Evolutionary conservation across 2,797 vertebrate genomes (phyloP), one percentile per base, ranked within the genome.

Genomic region (Enteromius thamalakanensis): DNA sequence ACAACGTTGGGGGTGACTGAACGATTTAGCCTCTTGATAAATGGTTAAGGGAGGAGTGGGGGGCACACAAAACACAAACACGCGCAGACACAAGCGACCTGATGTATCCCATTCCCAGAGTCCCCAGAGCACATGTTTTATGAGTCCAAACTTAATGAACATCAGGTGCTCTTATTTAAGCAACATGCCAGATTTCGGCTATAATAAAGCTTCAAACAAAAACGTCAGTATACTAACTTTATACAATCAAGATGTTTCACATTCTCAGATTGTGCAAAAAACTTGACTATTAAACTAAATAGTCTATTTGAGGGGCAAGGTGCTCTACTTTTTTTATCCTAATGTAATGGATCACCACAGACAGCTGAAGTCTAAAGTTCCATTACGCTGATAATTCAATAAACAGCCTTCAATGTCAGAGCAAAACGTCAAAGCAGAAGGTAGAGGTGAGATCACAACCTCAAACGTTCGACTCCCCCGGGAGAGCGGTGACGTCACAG

Each of bases 71-170:
- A 34, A 40, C 69, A 47, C 83, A 45, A 45, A 58, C 65, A 74
- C 37, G 69, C 62, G 58, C 72, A 69, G 72, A 69, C 65, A 78
- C 80, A 68, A 45, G 34, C 2, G 62, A 79, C 67, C 49, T 83
- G 75, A 47, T 81, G 90, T 89, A 90, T 92, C 89, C 91, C 74
- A 82, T 92, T 93, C 91, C 88, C 90, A 87, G 88, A 92, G 75
- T 89, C 91, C 91, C 89, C 80, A 86, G 88, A 92, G 91, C 89
- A 92, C 92, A 93, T 89, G 90, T 89, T 92, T 90, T 91, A 93
- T 93, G 90, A 94, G 90, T 88, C 87, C 14, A 83, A 90, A 90
- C 88, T 90, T 89, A 93, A 92, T 89, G 89, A 90, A 92, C 91
- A 90, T 92, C 90, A 92, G 88, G 88, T 89, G 76, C 69, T 74